Conservation (phyloP, 2,888 invertebrate genomes). For the Lasioglossum figueresi region DNA sequence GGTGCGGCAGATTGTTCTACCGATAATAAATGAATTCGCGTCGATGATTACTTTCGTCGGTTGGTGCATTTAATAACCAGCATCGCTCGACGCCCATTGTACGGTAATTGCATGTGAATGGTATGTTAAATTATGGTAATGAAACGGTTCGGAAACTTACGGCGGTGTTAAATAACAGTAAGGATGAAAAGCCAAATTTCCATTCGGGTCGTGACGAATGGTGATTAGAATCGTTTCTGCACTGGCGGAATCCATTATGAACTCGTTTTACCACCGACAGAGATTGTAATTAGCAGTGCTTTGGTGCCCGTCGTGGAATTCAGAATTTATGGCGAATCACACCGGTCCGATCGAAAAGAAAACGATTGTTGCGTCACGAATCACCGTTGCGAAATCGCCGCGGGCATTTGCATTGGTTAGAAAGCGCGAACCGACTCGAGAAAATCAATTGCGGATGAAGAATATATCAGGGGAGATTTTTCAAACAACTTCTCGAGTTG, state of each 20-base stretch:
- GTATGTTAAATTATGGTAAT: slow-evolving; percentile 75
- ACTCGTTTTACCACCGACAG: slow-evolving; percentile 55
- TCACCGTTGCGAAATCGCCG: background rate
- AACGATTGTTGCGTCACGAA: slow-evolving; percentile 34
- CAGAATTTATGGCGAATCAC: slow-evolving; percentile 33
- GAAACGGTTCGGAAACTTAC: slow-evolving; percentile 69
- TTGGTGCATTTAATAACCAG: slow-evolving; percentile 58
- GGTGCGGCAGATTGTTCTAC: slow-evolving; percentile 40
- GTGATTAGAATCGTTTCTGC: slow-evolving; percentile 70
- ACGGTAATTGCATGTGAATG: slow-evolving; percentile 69
- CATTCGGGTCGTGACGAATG: slow-evolving; percentile 70
- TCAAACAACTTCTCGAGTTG: background rate
- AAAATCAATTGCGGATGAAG: background rate
- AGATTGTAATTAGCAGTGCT: slow-evolving; percentile 62
- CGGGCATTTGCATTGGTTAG: background rate
- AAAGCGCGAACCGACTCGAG: background rate
- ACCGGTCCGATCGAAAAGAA: slow-evolving; percentile 29
- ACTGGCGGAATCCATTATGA: slow-evolving; percentile 56
- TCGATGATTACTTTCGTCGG: slow-evolving; percentile 52
- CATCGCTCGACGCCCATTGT: slow-evolving; percentile 50
- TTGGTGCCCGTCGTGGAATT: slow-evolving; percentile 45
- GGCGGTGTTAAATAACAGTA: slow-evolving; percentile 68
- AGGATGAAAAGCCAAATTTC: slow-evolving; percentile 69
- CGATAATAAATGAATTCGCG: slow-evolving; percentile 60
- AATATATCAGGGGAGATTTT: background rate